Evolutionary conservation across 2,888 invertebrate species (phyloP), one percentile per base, ranked within the genome.

Genomic region (Dicycla oo): DNA sequence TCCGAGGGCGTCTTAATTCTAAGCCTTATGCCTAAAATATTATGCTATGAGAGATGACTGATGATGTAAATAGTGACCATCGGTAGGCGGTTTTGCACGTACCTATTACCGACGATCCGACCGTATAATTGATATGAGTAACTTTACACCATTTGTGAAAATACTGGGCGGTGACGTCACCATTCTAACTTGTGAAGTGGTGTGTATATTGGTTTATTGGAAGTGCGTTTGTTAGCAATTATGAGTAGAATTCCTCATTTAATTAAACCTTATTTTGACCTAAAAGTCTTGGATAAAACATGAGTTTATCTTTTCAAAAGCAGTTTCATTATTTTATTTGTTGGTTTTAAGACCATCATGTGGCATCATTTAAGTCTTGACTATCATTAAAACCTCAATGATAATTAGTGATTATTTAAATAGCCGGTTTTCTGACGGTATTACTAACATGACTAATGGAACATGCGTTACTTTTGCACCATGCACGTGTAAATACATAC

Each of bases 1-100:
- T n/a, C n/a, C n/a, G n/a, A n/a, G n/a, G n/a, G n/a, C n/a, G n/a
- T n/a, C n/a, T n/a, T n/a, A n/a, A n/a, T n/a, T 38, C 8, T 38
- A 38, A 38, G 7, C 0, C 38, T 38, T 38, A 38, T 38, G 38
- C 38, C 7, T 8, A 38, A 38, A 38, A 8, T 38, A 8, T 38
- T 5, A 34, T 34, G 34, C 6, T 34, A 34, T 34, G 34, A 34
- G 34, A 6, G 34, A 34, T 34, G 34, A 38, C 38, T 38, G 38
- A 38, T 38, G 38, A 38, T 38, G 38, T 38, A 8, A 38, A 43
- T 87, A 83, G 85, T 85, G 76, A 87, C 83, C 81, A 86, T 87
- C 78, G 85, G 76, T 76, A 78, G 80, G 76, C 81, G 74, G 86
- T 86, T 88, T 86, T 83, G 86, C 84, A 71, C 79, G 85, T 72